Evolutionary conservation across 2,888 invertebrate genomes (phyloP), one percentile per base, ranked within the genome.

Genomic region (Amorpha juglandis): DNA sequence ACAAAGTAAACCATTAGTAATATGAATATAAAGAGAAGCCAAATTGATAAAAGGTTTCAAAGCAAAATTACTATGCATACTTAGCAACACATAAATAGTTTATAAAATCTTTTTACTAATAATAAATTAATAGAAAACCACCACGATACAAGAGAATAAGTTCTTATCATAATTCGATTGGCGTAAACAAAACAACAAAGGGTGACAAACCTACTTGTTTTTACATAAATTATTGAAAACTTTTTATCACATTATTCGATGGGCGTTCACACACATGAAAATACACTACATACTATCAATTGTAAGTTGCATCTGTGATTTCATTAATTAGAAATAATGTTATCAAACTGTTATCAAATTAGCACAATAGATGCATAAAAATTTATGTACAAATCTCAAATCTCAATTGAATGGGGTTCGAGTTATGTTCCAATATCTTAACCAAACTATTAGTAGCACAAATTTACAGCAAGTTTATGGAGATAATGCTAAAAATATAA

Each of bases 341-440:
- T 68, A 67, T 50, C 65, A 69, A 69, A 70, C 68, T 77, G 75
- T 78, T 80, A 81, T 77, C 79, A 77, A 78, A 77, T 76, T 80
- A 74, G 68, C 70, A 78, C 74, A 75, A 76, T 71, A 73, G 62
- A 67, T 71, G 63, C 68, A 69, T 65, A n/a, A n/a, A n/a, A n/a
- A n/a, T n/a, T n/a, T n/a, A n/a, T n/a, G n/a, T n/a, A 72, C 47
- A 77, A 76, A 78, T 71, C 63, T 66, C 47, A 77, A 76, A 78
- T 71, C 53, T 66, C 33, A 63, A 63, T 64, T 64, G 33, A 55
- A 12, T 63, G 6, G n/a, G 16, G 63, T 63, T 33, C 16, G 33
- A 47, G 14, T 16, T 55, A 11, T 19, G 48, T 64, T 64, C n/a
- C 53, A 14, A 58, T 38, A 12, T 9, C 16, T 38, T 8, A 12